These are phyloP conservation scores for Lasiommata megera DNA, from an alignment of 2,888 invertebrate species.

Conservation along the genomic window DNA sequence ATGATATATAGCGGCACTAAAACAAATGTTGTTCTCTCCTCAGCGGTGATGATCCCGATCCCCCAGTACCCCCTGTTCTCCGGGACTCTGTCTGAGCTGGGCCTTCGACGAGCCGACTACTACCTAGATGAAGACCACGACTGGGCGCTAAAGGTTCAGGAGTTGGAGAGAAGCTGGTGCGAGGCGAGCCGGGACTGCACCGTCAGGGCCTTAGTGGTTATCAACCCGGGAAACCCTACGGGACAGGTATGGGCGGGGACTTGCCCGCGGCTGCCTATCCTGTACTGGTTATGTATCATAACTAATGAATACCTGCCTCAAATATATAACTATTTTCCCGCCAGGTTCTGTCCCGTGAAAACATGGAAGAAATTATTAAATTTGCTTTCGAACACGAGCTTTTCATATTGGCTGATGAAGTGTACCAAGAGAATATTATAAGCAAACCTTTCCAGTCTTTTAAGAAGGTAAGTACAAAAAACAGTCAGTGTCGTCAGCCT, in stretches of 20 bases:
- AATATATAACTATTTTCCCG: too few species aligned
- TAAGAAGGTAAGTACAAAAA: constrained; percentile 83
- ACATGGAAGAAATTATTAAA: constrained; percentile 93
- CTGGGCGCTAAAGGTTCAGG: constrained; percentile 90
- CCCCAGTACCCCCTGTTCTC: constrained; percentile 99
- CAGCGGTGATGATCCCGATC: constrained; percentile 96
- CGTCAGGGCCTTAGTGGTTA: constrained; percentile 93
- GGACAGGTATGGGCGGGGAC: constrained; percentile 82
- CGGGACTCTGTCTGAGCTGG: constrained; percentile 94
- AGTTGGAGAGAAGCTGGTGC: constrained; percentile 86
- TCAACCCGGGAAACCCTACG: constrained; percentile 99
- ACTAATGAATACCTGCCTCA: too few species aligned
- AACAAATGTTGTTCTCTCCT: not conserved
- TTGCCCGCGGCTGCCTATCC: not conserved
- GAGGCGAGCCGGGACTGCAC: constrained; percentile 83
- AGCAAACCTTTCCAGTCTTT: constrained; percentile 94
- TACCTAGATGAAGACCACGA: constrained; percentile 92
- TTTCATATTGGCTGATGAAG: constrained; percentile 95
- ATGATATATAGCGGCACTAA: too few species aligned
- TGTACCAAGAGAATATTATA: constrained; percentile 96
- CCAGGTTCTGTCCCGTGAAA: constrained; percentile 89
- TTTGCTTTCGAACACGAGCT: constrained; percentile 94
- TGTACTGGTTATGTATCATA: too few species aligned
- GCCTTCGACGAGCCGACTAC: constrained; percentile 90
- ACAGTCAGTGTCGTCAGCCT: too few species aligned